Conservation (phyloP, 2,888 invertebrate species). For the Epistrophe eligans region DNA sequence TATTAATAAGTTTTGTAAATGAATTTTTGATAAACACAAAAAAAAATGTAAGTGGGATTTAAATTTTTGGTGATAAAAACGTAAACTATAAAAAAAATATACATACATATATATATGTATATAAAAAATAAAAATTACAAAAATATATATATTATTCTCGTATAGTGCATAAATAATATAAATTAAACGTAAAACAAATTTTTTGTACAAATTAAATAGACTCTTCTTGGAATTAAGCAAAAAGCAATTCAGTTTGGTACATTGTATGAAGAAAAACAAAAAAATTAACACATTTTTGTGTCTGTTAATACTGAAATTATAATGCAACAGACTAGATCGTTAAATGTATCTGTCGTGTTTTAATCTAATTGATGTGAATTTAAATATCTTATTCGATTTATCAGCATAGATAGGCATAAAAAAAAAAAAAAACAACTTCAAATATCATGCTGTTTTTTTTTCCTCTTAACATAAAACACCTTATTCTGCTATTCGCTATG, state of each 20-base stretch:
- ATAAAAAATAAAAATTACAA: conserved; percentile 6
- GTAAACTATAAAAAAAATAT: conserved; percentile 49
- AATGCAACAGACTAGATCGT: conserved; percentile 22
- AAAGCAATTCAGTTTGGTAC: conserved; percentile 53
- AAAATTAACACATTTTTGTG: conserved; percentile 14
- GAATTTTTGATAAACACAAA: conserved; percentile 71
- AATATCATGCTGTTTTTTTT: conserved; percentile 29
- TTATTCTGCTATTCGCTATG: conserved; percentile 1
- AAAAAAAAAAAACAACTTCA: conserved; percentile 16
- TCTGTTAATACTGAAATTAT: conserved; percentile 37
- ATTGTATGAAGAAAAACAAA: conserved; percentile 21
- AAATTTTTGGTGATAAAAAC: conserved; percentile 66
- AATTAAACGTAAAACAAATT: conserved; percentile 41
- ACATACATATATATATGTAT: not conserved
- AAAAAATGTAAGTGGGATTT: conserved; percentile 65
- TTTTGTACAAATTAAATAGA: conserved; percentile 71
- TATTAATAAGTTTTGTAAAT: conserved; percentile 72
- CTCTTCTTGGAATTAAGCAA: conserved; percentile 56
- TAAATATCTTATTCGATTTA: conserved; percentile 38
- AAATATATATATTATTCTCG: conserved; percentile 53
- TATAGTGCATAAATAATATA: conserved; percentile 47
- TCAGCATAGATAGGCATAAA: conserved; percentile 37
- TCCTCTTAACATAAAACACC: not conserved
- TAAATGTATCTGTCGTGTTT: conserved; percentile 48
- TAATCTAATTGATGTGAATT: conserved; percentile 48